Evolutionary conservation across 1,140 invertebrate genomes (phyloP), one percentile per base, ranked within the genome.

Genomic region (Laodelphax striatellus): DNA sequence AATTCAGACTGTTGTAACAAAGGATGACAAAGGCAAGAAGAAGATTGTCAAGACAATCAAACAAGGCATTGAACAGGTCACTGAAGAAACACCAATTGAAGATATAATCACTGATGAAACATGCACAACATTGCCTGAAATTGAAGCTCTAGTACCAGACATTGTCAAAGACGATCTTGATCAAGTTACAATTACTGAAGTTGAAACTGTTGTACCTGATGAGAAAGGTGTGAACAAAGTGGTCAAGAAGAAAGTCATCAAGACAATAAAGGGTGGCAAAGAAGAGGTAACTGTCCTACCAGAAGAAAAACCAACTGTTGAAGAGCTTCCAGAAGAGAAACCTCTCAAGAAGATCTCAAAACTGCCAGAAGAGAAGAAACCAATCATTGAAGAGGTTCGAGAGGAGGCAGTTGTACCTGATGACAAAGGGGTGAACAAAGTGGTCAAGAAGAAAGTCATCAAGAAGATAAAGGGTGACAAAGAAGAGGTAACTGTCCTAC

Each of bases 231-330:
- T 21, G 59, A 34, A 66, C 67, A 61, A 64, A 31, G 65, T 69
- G 6, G 74, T 74, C 10, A 72, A 72, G 64, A 71, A 72, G 63
- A 69, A 71, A 31, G 72, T 69, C 59, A 70, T 42, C 8, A 57
- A 60, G 44, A 64, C 61, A 52, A 60, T 50, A n/a, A 61, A 61
- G 46, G 56, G 58, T 17, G 61, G 60, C 9, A 61, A 60, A 53
- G 57, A 64, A 31, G 24, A 52, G 28, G 31, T 46, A 44, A 17
- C 57, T 19, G 28, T 44, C 11, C 34, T 24, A 11, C 24, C 42
- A 13, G 21, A 53, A 34, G 52, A n/a, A 2, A 53, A 52, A 43
- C 28, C 28, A 44, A 21, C 17, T 1, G 46, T 57, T 31, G 50
- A 55, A 31, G 9, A 46, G 24, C 17, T 24, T 44, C 14, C 43